Base-by-base conservation (phyloP, 2,113 vertebrate genomes). In the Engystomops pustulosus region DNA sequence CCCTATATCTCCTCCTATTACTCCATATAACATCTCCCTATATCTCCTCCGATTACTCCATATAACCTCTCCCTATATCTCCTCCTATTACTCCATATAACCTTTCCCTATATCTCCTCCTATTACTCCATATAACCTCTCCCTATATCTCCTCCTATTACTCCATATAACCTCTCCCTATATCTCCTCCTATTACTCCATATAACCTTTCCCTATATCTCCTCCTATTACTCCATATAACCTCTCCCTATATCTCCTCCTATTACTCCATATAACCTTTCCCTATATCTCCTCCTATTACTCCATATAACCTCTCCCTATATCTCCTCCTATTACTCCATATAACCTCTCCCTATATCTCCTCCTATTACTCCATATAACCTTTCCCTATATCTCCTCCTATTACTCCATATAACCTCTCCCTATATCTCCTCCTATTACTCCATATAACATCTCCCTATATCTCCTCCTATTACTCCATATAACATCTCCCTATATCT, bases 381-480 rank as follows among this genome's bases (percentile, higher is more conserved):
- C 38, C 38, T 41, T 8, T 41, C 38, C 38, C 38, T 41, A 41
- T 41, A 41, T 41, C 38, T 41, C 38, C 38, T 41, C 38, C 38
- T 41, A 41, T 41, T 41, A 41, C 38, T 41, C 38, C 38, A 41
- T 41, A 41, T 41, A 41, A 41, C 38, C 38, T 41, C 38, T 41
- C 38, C 38, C 38, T 41, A 41, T 41, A 41, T 41, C 38, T 41
- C 38, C 25, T 62, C 25, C 58, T 62, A 62, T 62, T 62, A 62
- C 58, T 62, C 58, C 58, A 62, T 62, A 62, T 62, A 27, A 30
- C 58, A 18, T 55, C 38, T 18, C 9, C 53, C 53, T 55, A 55
- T 62, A 62, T 62, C 58, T 30, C 58, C 58, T 62, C 58, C 58
- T 62, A 62, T 62, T 62, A 62, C 58, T 62, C 58, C 25, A 62